Evolutionary conservation across 2,797 vertebrate genomes (phyloP), one percentile per base, ranked within the genome.

Genomic region (Chiroxiphia lanceolata): DNA sequence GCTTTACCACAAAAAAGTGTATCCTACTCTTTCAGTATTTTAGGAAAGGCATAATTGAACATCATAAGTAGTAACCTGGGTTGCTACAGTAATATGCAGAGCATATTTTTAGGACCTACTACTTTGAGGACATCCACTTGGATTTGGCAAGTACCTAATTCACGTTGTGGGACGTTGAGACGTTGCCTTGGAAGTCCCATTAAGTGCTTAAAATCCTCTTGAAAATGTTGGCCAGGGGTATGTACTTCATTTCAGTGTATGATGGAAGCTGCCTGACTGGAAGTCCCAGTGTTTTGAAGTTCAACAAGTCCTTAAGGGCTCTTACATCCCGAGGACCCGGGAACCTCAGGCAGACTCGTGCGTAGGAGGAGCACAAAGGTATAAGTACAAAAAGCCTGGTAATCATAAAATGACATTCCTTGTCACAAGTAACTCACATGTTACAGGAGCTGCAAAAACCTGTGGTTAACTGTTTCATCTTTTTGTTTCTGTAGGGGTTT

Each of bases 401-500:
- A 82, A 87, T 45, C 67, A 22, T 63, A 51, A 80, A 89, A 57
- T 36, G 38, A 57, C 38, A 33, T 60, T 92, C 57, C 59, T 63
- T 31, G 54, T 70, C 90, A 92, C 11, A 14, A 51, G 36, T 40
- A 76, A 10, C 80, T 83, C 65, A 51, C 38, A 23, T 76, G 26
- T 54, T 61, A 15, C 50, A 65, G 87, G 27, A 91, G 68, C 40
- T 71, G 75, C 50, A 88, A 61, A 65, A 94, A 26, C 51, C 77
- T 83, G 63, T 48, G 40, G 69, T 86, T 91, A 93, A 70, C 70
- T 15, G 34, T 50, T 78, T 86, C 59, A 78, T 93, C 79, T 78
- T 86, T 88, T 63, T 63, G 42, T 88, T 92, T 76, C 85, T 95
- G 83, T 59, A 81, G 80, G 91, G 85, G n/a, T 90, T 95, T 97